Percentiles rank a stretch among this genome's conserved stretches.
Conservation (phyloP, 2,113 vertebrate genomes). For the Callospermophilus lateralis region DNA sequence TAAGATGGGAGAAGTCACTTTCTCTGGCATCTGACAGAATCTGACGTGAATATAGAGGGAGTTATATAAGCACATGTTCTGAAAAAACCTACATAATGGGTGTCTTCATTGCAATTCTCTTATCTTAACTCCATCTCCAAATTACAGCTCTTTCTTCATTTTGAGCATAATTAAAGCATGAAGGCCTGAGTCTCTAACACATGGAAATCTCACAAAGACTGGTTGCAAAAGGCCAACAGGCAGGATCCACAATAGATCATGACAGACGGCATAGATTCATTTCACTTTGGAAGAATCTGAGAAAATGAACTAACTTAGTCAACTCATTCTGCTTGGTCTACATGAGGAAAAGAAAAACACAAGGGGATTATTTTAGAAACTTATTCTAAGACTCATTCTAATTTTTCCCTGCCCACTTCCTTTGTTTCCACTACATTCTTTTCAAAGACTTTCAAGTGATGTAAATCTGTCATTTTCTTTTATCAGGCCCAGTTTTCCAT, state of each 20-base stretch:
- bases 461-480: slow-evolving; percentile 46
- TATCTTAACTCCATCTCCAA: neutral
- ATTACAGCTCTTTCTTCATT: neutral
- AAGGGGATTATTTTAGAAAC: slow-evolving; percentile 69
- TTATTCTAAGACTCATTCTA: slow-evolving; percentile 64
- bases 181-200: neutral
- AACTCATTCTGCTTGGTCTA: slow-evolving; percentile 64
- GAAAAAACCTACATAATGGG: neutral
- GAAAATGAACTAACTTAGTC: slow-evolving; percentile 83
- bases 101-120: neutral
- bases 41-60: neutral
- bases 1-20: neutral
- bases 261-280: slow-evolving; percentile 67
- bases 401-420: slow-evolving; percentile 69
- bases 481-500: neutral
- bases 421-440: slow-evolving; percentile 66
- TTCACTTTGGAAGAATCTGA: slow-evolving; percentile 82
- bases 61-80: neutral
- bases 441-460: slow-evolving; percentile 53
- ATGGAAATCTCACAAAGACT: neutral
- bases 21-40: neutral
- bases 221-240: neutral
- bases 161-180: neutral
- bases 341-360: slow-evolving; percentile 75
- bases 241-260: neutral